A percentile compares a stretch with the other conserved stretches of the same genome.
These are phyloP conservation scores for Cepaea nemoralis DNA, from an alignment of 1,140 invertebrate genomes.

Conservation along the genomic window DNA sequence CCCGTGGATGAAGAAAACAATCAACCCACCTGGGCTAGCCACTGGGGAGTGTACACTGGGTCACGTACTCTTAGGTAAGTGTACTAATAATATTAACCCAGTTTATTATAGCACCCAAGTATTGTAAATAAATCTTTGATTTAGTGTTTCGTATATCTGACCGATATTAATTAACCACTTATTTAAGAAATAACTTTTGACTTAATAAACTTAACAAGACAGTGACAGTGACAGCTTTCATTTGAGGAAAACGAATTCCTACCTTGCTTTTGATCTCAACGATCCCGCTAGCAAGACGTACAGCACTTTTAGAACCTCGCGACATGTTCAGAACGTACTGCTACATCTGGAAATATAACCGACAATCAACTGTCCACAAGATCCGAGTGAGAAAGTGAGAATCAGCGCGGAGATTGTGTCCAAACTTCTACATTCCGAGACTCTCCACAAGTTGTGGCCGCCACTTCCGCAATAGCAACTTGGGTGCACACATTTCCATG, in stretches of 20 bases:
- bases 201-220: no score
- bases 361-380: background rate
- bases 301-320: slow-evolving; percentile 53
- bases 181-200: no score
- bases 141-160: no score
- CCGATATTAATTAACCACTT: no score
- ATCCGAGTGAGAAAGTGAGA: background rate
- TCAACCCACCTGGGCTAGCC: no score
- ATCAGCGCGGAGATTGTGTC: background rate
- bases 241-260: background rate
- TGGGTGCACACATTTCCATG: background rate
- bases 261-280: slow-evolving; percentile 67
- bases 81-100: no score
- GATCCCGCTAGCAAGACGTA: slow-evolving; percentile 47
- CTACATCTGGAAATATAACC: background rate
- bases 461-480: slow-evolving; percentile 7
- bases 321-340: slow-evolving; percentile 48
- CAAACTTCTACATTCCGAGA: background rate
- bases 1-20: no score
- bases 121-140: no score
- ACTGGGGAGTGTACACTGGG: no score
- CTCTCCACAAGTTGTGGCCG: background rate
- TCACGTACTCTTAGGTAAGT: no score
- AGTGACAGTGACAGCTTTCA: no score
- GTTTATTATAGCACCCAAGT: no score